Percentiles rank a stretch among this genome's conserved stretches.
Evolutionary conservation across 1,140 invertebrate species (phyloP).

Genomic region (Whitmania pigra): DNA sequence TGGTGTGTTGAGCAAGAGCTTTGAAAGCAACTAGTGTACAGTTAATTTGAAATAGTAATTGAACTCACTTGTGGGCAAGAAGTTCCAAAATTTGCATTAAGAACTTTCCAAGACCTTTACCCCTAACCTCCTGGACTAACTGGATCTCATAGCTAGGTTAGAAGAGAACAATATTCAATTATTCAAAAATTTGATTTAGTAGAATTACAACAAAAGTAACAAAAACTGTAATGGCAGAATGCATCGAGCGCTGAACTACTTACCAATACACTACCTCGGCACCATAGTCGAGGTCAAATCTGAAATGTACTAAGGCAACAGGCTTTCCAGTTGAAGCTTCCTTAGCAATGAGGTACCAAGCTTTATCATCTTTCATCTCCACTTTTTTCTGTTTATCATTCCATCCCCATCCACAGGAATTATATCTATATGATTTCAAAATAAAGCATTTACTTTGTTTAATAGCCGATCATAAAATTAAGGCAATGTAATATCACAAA

Average conservation of each 20-base stretch:
- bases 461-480: not conserved
- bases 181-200: not conserved
- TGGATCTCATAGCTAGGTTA: constrained; percentile 66
- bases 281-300: constrained; percentile 66
- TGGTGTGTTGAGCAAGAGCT: not conserved
- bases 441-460: not conserved
- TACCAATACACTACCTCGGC: constrained; percentile 67
- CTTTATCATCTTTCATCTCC: constrained; percentile 54
- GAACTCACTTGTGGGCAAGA: constrained; percentile 49
- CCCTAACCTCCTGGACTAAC: constrained; percentile 51
- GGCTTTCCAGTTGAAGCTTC: constrained; percentile 37
- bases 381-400: constrained; percentile 50
- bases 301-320: constrained; percentile 61
- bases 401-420: constrained; percentile 58
- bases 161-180: constrained; percentile 2
- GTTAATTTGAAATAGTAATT: not conserved
- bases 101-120: constrained; percentile 65
- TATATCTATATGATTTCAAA: constrained; percentile 47
- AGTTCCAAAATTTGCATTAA: constrained; percentile 63
- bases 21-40: not conserved
- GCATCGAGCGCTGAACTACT: constrained; percentile 13
- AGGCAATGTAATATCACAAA: not conserved
- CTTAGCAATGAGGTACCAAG: constrained; percentile 52
- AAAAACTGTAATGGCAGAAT: not conserved
- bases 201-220: not conserved